These are phyloP conservation scores for Acronicta alni DNA, from an alignment of 2,888 invertebrate species.

Conservation along the genomic window DNA sequence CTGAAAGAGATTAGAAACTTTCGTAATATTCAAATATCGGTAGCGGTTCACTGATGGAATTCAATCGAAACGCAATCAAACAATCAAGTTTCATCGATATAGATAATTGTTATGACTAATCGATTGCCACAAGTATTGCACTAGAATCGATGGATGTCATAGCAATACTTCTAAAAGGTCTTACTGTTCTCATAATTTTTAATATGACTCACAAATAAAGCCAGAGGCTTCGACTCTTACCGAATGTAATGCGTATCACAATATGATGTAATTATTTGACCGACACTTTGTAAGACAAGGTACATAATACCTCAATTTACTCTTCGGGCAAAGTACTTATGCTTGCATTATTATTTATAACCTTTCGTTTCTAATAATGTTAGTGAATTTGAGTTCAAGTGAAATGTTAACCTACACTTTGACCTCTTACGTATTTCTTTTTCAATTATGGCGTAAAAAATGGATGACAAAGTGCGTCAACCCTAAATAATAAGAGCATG, in stretches of 20 bases:
- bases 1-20: slow-evolving; percentile 36
- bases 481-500: no score
- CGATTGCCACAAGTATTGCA: slow-evolving; percentile 58
- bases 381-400: slow-evolving; percentile 7
- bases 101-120: slow-evolving; percentile 59
- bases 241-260: slow-evolving; percentile 50
- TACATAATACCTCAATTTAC: slow-evolving; percentile 24
- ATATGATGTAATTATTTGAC: slow-evolving; percentile 61
- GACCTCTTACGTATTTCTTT: slow-evolving; percentile 7
- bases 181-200: slow-evolving; percentile 84
- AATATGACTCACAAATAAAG: slow-evolving; percentile 82
- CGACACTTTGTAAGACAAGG: slow-evolving; percentile 16
- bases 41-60: slow-evolving; percentile 35
- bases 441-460: background rate
- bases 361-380: slow-evolving; percentile 22
- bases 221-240: slow-evolving; percentile 64
- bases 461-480: no score
- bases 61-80: slow-evolving; percentile 42
- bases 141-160: slow-evolving; percentile 74
- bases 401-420: slow-evolving; percentile 23
- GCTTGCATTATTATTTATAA: slow-evolving; percentile 29
- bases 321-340: slow-evolving; percentile 7
- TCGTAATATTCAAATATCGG: slow-evolving; percentile 39
- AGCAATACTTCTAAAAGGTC: slow-evolving; percentile 80
- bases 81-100: slow-evolving; percentile 57